Conservation (phyloP, 2,113 vertebrate species). For the Tachycineta bicolor region DNA sequence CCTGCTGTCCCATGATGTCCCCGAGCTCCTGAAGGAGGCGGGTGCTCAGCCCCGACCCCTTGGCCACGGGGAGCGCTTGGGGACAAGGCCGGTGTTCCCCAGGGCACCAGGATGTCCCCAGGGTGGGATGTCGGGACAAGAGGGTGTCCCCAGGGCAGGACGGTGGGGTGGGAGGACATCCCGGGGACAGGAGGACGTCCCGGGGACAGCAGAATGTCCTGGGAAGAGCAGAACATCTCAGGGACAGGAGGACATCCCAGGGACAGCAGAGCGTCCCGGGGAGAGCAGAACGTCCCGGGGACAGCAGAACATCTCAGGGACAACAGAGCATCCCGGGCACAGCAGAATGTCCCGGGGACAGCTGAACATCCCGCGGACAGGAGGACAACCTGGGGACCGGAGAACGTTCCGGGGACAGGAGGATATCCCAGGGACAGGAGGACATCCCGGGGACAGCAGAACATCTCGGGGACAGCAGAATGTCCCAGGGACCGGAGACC, state of each 20-base stretch:
- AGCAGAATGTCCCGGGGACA: background rate
- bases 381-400: background rate
- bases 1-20: rapidly evolving
- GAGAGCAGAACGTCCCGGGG: background rate
- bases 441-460: rapidly evolving
- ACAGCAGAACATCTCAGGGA: background rate
- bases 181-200: rapidly evolving
- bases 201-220: background rate
- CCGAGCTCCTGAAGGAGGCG: rapidly evolving
- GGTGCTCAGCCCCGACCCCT: background rate
- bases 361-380: rapidly evolving
- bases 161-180: background rate
- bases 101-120: background rate
- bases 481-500: rapidly evolving
- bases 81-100: background rate
- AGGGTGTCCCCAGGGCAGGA: too few relatives aligned
- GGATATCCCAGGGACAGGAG: background rate
- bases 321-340: background rate
- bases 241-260: background rate
- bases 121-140: background rate
- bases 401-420: background rate
- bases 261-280: rapidly evolving
- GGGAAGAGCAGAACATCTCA: rapidly evolving
- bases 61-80: background rate
- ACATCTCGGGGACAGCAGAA: too few relatives aligned